Percentiles rank a stretch among this genome's conserved stretches.
These are phyloP conservation scores for Heliothis virescens DNA, from an alignment of 1,140 invertebrate genomes.

Conservation along the genomic window DNA sequence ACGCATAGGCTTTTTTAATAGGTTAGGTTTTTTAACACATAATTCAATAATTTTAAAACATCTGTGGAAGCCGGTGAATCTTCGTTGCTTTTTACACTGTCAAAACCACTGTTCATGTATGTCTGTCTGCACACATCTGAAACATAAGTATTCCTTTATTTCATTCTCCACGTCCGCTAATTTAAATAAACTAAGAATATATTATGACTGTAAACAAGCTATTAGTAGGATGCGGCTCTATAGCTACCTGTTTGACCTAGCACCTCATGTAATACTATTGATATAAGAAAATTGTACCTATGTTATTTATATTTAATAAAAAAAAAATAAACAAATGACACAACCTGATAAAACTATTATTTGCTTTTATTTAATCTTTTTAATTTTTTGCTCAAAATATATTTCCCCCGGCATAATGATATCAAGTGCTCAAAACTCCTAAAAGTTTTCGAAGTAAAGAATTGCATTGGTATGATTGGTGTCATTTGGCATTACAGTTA, in stretches of 20 bases:
- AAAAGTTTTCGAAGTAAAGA: no score
- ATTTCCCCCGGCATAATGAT: no score
- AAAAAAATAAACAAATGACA: no score
- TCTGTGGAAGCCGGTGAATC: not conserved
- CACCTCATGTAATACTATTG: conserved; percentile 20
- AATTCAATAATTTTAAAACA: not conserved
- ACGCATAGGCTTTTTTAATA: no score
- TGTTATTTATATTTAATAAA: no score
- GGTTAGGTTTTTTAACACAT: no score
- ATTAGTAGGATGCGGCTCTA: conserved; percentile 29
- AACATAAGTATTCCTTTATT: conserved; percentile 13
- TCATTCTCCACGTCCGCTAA: conserved; percentile 19
- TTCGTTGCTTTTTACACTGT: not conserved
- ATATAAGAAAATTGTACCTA: conserved; percentile 13
- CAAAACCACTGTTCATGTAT: not conserved
- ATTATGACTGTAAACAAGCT: conserved; percentile 29
- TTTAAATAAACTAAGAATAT: conserved; percentile 35
- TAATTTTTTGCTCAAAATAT: no score
- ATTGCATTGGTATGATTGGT: no score
- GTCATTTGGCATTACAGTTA: no score
- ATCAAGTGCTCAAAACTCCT: no score
- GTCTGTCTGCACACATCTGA: not conserved
- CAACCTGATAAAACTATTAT: no score
- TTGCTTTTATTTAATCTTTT: no score
- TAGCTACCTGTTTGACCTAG: conserved; percentile 22